Percentiles rank a stretch among this genome's conserved stretches.
Evolutionary conservation across 2,888 invertebrate genomes (phyloP).

Genomic region (Oithona nana): DNA sequence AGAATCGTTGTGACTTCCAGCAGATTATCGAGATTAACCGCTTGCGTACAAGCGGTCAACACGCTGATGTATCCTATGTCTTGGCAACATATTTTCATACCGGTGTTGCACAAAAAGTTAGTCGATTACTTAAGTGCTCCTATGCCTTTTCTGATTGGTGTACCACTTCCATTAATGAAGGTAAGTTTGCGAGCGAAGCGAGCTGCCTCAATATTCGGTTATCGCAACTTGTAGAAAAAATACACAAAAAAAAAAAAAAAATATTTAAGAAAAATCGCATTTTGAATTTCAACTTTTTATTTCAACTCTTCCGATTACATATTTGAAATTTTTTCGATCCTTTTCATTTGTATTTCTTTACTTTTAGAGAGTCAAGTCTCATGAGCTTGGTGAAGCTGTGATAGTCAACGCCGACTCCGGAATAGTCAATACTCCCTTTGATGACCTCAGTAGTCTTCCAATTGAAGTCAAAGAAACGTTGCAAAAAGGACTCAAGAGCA

Average conservation of each 20-base stretch:
- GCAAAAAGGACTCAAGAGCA: slow-evolving; percentile 19
- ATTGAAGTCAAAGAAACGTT: slow-evolving; percentile 50
- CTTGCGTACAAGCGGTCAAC: slow-evolving; percentile 70
- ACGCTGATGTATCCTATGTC: slow-evolving; percentile 90
- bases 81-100: slow-evolving; percentile 97
- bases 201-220: too few relatives aligned
- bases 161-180: slow-evolving; percentile 63
- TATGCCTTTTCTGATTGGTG: slow-evolving; percentile 94
- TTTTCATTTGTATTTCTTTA: not conserved
- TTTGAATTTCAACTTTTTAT: too few relatives aligned
- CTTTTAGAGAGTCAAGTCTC: slow-evolving; percentile 48
- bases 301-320: too few relatives aligned
- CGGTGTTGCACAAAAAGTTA: slow-evolving; percentile 69
- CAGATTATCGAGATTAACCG: slow-evolving; percentile 68
- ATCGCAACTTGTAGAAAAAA: too few relatives aligned
- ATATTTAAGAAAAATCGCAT: too few relatives aligned
- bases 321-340: too few relatives aligned
- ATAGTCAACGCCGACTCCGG: slow-evolving; percentile 81
- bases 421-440: slow-evolving; percentile 62
- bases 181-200: slow-evolving; percentile 30
- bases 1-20: slow-evolving; percentile 80
- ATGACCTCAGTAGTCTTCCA: slow-evolving; percentile 74
- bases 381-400: slow-evolving; percentile 83
- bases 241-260: too few relatives aligned
- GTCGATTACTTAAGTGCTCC: slow-evolving; percentile 81